Evolutionary conservation across 2,113 vertebrate species (phyloP).

Genomic region (Gasterosteus nipponicus): DNA sequence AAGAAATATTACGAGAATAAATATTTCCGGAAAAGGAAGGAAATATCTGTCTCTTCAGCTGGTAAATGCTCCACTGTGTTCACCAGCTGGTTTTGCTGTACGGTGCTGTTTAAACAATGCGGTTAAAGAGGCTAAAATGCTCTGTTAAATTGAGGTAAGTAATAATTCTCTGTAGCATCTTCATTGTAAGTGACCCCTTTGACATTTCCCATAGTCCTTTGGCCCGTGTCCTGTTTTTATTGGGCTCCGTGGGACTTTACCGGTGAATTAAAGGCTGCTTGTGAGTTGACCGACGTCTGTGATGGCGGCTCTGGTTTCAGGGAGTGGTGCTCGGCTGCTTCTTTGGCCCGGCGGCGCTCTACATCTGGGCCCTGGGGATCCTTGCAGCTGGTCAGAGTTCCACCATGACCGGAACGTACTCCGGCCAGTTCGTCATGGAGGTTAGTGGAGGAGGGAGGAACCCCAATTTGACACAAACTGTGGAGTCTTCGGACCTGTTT

Average conservation of each 20-base stretch:
- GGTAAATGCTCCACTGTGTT: neutral
- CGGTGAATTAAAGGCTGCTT: neutral
- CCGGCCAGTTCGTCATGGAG: constrained; percentile 96
- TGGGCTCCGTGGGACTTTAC: neutral
- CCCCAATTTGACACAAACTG: neutral
- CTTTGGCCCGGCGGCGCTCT: constrained; percentile 89
- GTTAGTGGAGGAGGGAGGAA: constrained; percentile 66
- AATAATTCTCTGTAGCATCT: neutral
- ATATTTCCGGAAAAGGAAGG: neutral
- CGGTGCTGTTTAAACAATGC: neutral
- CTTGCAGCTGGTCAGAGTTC: constrained; percentile 95
- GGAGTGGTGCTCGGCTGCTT: constrained; percentile 90
- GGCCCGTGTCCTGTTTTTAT: neutral
- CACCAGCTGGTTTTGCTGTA: neutral
- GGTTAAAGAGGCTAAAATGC: neutral
- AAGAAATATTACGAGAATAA: neutral
- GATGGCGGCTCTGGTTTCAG: constrained; percentile 63
- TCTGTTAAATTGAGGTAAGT: neutral
- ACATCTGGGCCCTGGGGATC: constrained; percentile 94
- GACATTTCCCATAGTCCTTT: neutral
- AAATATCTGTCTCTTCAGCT: neutral
- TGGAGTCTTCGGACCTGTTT: neutral
- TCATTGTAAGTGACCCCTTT: neutral
- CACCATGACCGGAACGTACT: constrained; percentile 95
- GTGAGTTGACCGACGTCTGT: neutral